Percentiles rank a stretch among this genome's conserved stretches.
Conservation (phyloP, 2,888 invertebrate genomes). For the Apocheima hispidaria region DNA sequence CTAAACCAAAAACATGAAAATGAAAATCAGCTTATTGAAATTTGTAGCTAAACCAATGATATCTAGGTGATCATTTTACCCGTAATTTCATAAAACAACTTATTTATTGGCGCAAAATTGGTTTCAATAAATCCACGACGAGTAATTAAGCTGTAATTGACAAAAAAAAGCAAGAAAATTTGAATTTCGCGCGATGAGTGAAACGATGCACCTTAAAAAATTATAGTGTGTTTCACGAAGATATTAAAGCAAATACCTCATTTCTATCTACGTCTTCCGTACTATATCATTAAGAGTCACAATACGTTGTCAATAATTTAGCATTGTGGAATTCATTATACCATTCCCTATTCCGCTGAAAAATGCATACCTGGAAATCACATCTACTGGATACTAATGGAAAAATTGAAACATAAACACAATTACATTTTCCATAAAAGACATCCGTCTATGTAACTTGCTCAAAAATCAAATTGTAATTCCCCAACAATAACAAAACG, state of each 20-base stretch:
- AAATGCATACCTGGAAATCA: slow-evolving; percentile 9
- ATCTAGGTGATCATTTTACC: no score
- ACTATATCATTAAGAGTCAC: not conserved
- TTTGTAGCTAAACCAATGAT: no score
- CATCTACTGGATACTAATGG: not conserved
- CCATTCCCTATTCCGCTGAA: not conserved
- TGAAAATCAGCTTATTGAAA: no score
- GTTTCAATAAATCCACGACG: no score
- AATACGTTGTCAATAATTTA: slow-evolving; percentile 2
- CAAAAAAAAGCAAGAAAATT: no score
- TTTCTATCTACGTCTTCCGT: not conserved
- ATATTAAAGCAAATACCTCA: not conserved
- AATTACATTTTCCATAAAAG: slow-evolving; percentile 14
- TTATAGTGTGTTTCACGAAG: not conserved
- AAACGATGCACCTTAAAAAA: no score
- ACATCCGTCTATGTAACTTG: slow-evolving; percentile 37
- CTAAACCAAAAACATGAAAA: no score
- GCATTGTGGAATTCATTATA: not conserved
- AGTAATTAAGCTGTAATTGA: no score
- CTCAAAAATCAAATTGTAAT: slow-evolving; percentile 39
- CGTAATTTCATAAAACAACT: no score
- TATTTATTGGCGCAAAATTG: no score
- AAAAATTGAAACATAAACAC: slow-evolving; percentile 12
- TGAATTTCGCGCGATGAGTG: no score
- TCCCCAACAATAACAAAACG: slow-evolving; percentile 57